Evolutionary conservation across 2,797 vertebrate species (phyloP), one percentile per base, ranked within the genome.

Genomic region (Urophycis tenuis): DNA sequence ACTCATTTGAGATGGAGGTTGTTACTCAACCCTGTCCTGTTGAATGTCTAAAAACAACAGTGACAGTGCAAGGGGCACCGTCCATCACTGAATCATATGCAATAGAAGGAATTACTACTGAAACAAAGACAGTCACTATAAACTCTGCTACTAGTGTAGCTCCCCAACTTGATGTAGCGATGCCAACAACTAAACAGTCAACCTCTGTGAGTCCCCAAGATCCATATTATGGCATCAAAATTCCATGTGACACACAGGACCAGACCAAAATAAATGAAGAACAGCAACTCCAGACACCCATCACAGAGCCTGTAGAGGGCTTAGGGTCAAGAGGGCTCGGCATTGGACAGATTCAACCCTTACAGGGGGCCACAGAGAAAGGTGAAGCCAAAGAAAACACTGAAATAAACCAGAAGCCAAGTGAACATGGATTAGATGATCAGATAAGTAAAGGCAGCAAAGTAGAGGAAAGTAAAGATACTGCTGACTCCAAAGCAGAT

Each of bases 31-130:
- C 91, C 0, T 85, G 92, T 85, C 92, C 69, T 81, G 89, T 90
- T 84, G 95, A 93, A 84, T 94, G 93, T 89, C 85, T 86, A 84
- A 87, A 83, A 87, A 84, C 84, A 75, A 73, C 85, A 82, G 67
- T 81, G n/a, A 64, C 80, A 39, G 86, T 75, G 71, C 84, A 90
- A 76, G 80, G 83, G 53, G 74, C 78, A 15, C 45, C 77, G 64
- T 82, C 84, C 75, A 32, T 76, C 64, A 53, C 77, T 9, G 89
- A 87, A 5, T 81, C 87, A 45, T 25, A 75, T n/a, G 74, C 75
- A 60, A 79, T 75, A n/a, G 77, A 76, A 74, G 80, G 10, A 53
- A 73, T 76, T 31, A 73, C 83, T 31, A 64, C 79, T 33, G 90
- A 90, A 5, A 79, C 81, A 32, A 75, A 86, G 17, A 80, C 78